Conservation (phyloP, 2,797 vertebrate species). For the Mormyrops attenuatus region DNA sequence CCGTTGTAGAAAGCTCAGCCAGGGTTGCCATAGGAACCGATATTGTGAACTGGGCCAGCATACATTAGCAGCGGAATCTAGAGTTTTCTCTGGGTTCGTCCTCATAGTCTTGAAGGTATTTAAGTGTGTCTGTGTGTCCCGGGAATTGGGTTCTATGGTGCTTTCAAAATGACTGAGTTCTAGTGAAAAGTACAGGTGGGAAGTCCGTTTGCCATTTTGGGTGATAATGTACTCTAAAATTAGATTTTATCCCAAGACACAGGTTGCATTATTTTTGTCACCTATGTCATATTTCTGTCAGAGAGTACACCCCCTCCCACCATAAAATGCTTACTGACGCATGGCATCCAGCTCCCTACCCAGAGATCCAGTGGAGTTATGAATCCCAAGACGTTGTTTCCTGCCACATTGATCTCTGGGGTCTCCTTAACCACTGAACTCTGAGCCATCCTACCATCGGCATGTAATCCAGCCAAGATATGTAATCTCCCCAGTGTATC, state of each 20-base stretch:
- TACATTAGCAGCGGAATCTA: not conserved
- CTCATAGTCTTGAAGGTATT: not conserved
- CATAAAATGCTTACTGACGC: not conserved
- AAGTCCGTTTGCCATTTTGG: not conserved
- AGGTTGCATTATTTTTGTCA: not conserved
- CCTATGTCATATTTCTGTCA: not conserved
- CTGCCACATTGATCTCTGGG: not conserved
- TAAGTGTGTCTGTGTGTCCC: not conserved
- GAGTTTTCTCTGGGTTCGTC: not conserved
- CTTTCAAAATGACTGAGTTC: not conserved
- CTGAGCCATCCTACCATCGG: not conserved
- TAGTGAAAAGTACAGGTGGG: not conserved
- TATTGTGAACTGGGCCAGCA: not conserved
- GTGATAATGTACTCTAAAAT: not conserved
- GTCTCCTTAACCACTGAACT: not conserved
- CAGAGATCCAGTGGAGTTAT: not conserved
- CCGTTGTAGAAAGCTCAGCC: not conserved
- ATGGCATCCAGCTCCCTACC: not conserved
- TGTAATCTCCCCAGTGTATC: not conserved
- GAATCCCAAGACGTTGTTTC: not conserved
- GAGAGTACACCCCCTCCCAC: not conserved
- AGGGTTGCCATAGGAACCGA: slow-evolving; percentile 2
- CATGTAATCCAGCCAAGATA: not conserved
- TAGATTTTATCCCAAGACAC: not conserved
- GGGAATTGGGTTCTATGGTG: not conserved